Evolutionary conservation across 2,888 invertebrate species (phyloP).

Genomic region (Drosophila subquinaria): DNA sequence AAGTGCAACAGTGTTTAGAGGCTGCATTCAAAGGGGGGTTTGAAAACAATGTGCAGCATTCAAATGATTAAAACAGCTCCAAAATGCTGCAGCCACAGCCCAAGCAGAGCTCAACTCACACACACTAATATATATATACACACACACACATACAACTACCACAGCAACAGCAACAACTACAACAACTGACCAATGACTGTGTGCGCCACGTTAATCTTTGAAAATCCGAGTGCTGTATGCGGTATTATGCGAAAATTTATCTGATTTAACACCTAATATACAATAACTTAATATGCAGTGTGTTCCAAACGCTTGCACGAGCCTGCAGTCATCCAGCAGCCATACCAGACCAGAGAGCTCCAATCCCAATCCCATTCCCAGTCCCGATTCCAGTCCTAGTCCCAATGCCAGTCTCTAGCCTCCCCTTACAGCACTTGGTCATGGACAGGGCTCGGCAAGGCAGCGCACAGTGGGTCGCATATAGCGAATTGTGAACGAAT

Average conservation of each 20-base stretch:
- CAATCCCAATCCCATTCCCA: not conserved
- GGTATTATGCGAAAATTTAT: constrained; percentile 86
- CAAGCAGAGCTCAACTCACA: constrained; percentile 56
- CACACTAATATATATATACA: constrained; percentile 12
- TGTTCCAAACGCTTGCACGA: constrained; percentile 75
- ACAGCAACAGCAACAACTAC: constrained; percentile 49
- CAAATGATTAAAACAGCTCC: constrained; percentile 80
- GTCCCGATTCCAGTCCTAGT: not conserved
- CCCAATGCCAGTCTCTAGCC: constrained; percentile 17
- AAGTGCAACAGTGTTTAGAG: constrained; percentile 74
- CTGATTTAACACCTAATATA: constrained; percentile 87
- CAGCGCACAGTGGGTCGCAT: constrained; percentile 52
- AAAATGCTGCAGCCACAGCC: constrained; percentile 71
- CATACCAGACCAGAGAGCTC: constrained; percentile 18
- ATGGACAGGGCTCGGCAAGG: constrained; percentile 35
- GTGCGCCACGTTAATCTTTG: constrained; percentile 85
- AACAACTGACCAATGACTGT: constrained; percentile 68
- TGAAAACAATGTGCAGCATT: constrained; percentile 80
- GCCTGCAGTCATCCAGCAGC: constrained; percentile 77
- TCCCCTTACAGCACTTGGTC: constrained; percentile 21
- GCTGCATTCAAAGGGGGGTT: constrained; percentile 25
- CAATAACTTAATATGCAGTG: constrained; percentile 86
- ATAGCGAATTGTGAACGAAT: not conserved
- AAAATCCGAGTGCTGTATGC: constrained; percentile 86
- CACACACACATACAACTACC: constrained; percentile 13